A percentile compares a stretch with the other conserved stretches of the same genome.
Evolutionary conservation across 2,113 vertebrate genomes (phyloP).

Genomic region (Eonycteris spelaea): DNA sequence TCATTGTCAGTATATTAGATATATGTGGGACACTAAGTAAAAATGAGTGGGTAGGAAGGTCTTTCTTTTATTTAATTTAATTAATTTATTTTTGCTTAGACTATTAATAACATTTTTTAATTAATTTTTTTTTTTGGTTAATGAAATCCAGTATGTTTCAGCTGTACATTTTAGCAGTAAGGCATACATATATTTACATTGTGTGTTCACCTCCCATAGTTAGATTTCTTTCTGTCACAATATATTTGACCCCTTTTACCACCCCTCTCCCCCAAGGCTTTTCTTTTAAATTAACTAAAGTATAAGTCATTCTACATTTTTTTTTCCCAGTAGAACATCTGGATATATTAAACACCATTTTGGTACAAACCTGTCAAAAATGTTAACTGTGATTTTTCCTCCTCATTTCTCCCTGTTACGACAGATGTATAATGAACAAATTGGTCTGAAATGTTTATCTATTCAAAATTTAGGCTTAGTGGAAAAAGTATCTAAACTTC

Average conservation of each 20-base stretch:
- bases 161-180: too few relatives aligned
- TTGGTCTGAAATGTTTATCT: background rate
- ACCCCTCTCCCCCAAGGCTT: background rate
- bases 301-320: conserved; percentile 24
- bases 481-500: background rate
- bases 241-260: too few relatives aligned
- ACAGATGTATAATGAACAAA: conserved; percentile 47
- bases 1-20: background rate
- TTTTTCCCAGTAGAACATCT: background rate
- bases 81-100: too few relatives aligned
- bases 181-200: too few relatives aligned
- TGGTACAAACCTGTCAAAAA: conserved; percentile 50
- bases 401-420: background rate
- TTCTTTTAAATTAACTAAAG: conserved; percentile 26
- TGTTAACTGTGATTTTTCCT: conserved; percentile 22
- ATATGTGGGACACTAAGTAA: background rate
- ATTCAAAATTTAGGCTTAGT: background rate
- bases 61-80: background rate
- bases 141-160: too few relatives aligned
- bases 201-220: too few relatives aligned
- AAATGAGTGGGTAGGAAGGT: background rate
- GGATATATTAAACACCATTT: conserved; percentile 24
- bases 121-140: too few relatives aligned
- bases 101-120: too few relatives aligned
- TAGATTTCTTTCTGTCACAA: too few relatives aligned